Evolutionary conservation across 2,888 invertebrate genomes (phyloP).

Genomic region (Sphinx pinastri): DNA sequence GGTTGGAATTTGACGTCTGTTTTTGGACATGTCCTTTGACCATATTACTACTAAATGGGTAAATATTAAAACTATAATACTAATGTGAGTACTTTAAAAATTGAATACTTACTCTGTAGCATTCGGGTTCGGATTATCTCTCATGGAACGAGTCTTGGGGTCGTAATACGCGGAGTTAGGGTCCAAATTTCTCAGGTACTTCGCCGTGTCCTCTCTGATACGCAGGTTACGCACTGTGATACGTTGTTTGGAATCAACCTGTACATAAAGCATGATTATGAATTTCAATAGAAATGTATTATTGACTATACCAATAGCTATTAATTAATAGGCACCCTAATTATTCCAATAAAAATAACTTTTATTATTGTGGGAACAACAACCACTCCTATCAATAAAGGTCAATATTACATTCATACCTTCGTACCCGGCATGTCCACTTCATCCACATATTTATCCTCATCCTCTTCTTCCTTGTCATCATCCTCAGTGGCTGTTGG

Average conservation of each 20-base stretch:
- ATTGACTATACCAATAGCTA: not conserved
- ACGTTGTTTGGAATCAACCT: constrained; percentile 98
- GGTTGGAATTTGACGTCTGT: no score
- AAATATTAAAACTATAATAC: no score
- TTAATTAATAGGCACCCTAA: no score
- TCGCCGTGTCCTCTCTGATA: constrained; percentile 99
- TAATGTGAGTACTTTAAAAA: not conserved
- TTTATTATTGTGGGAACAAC: not conserved
- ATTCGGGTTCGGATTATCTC: constrained; percentile 95
- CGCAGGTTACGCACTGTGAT: constrained; percentile 99
- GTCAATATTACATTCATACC: constrained; percentile 50
- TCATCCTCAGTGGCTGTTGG: constrained; percentile 87
- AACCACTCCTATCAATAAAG: not conserved
- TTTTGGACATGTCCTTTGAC: no score
- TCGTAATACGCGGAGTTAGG: constrained; percentile 99
- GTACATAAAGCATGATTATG: constrained; percentile 23
- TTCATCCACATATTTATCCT: constrained; percentile 96
- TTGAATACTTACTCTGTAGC: constrained; percentile 83
- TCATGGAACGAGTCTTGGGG: constrained; percentile 99
- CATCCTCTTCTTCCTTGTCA: constrained; percentile 93
- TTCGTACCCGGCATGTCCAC: constrained; percentile 99
- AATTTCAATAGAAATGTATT: not conserved
- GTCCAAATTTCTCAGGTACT: constrained; percentile 98
- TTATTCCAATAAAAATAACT: not conserved
- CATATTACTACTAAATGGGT: no score